Evolutionary conservation across 1,140 invertebrate genomes (phyloP), one percentile per base, ranked within the genome.

Genomic region (Camponotus pennsylvanicus): DNA sequence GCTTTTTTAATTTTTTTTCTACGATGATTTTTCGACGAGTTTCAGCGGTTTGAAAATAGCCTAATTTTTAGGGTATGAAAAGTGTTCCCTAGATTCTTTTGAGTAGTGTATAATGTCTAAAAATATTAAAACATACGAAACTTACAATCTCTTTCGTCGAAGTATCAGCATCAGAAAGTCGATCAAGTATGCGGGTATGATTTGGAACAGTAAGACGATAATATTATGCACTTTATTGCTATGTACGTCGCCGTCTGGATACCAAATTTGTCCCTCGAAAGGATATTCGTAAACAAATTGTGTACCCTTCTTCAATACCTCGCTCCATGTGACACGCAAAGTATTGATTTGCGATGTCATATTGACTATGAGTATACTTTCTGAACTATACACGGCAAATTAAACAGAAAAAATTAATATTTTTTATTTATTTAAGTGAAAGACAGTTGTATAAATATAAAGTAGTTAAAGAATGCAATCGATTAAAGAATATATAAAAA

Each of bases 131-230:
- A 59, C 7, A 27, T 32, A n/a, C 9, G 6, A 86, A 88, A 97
- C 97, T 97, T 94, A 98, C 97, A 98, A 98, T 95, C 97, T 96
- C 93, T 98, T 98, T 92, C 98, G 97, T 77, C 97, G 96, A 86
- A 98, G 97, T 73, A 98, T 93, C 34, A 98, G 93, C 95, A 98
- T 96, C n/a, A 98, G 93, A 45, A 97, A 97, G 92, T 99, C 98
- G 85, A 98, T 98, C 9, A 98, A 95, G 91, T 98, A 98, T 3
- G 98, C 98, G 2, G 98, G 98, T 52, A 99, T 90, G 93, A 98
- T 96, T 89, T 99, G 98, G 89, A 98, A 97, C 88, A 98, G 97
- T 79, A 98, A 95, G 2, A 98, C 96, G 90, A 97, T 97, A 15
- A 98, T 94, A 78, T 96, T 95, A 90, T 98, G 98, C 73, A 97